Conservation (phyloP, 2,113 vertebrate species). For the Pelmatolapia mariae region DNA sequence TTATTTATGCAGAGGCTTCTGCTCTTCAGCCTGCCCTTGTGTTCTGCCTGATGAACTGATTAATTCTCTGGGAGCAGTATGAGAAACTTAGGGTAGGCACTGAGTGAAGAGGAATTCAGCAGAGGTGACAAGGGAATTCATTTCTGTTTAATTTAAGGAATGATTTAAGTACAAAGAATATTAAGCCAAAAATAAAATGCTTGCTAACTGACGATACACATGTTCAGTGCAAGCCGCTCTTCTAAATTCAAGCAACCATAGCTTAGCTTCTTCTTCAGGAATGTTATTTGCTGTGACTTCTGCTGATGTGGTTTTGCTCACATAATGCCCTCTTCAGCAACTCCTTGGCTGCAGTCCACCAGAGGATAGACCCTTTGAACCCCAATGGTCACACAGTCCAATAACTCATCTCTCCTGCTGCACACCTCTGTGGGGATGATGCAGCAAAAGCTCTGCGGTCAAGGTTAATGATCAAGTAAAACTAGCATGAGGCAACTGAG, state of each 20-base stretch:
- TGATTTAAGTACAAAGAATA: not conserved
- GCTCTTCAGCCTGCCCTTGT: constrained; percentile 28
- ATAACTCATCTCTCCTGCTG: constrained; percentile 12
- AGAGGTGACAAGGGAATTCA: not conserved
- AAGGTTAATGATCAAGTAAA: constrained; percentile 54
- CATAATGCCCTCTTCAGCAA: constrained; percentile 30
- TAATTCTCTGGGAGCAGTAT: constrained; percentile 10
- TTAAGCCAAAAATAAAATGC: not conserved
- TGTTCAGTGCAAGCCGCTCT: not conserved
- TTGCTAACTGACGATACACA: not conserved
- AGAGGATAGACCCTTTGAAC: constrained; percentile 37
- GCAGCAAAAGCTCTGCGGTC: constrained; percentile 8
- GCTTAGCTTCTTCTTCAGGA: not conserved
- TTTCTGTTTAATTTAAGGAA: not conserved
- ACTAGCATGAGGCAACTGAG: not conserved
- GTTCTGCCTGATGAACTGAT: constrained; percentile 51
- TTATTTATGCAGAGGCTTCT: constrained; percentile 29
- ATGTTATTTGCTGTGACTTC: constrained; percentile 24
- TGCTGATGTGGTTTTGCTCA: constrained; percentile 25
- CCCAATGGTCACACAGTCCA: not conserved
- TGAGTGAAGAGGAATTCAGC: not conserved
- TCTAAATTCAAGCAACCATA: not conserved
- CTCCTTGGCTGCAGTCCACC: constrained; percentile 26
- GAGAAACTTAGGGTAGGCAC: not conserved
- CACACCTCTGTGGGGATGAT: constrained; percentile 23